Conservation (phyloP, 2,113 vertebrate genomes). For the Petromus typicus region DNA sequence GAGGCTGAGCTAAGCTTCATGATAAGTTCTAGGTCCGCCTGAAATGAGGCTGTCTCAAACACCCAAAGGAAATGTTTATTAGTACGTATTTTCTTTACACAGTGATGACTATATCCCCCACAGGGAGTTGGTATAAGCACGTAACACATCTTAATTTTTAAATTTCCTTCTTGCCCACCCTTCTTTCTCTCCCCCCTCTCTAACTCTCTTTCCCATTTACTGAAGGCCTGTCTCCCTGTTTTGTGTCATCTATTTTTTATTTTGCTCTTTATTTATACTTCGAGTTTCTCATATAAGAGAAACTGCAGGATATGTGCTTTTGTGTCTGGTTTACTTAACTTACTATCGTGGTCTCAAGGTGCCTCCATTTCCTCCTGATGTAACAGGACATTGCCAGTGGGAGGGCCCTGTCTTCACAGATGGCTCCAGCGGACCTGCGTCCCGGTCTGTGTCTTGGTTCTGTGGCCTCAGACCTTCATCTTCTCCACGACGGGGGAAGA, state of each 20-base stretch:
- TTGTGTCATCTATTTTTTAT: background rate
- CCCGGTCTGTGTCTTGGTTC: background rate
- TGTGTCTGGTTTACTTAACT: background rate
- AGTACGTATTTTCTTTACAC: background rate
- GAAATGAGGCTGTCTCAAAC: too few relatives aligned
- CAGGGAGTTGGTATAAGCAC: background rate
- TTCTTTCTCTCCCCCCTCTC: background rate
- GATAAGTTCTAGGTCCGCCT: too few relatives aligned
- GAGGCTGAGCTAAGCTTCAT: too few relatives aligned
- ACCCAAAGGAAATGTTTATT: too few relatives aligned
- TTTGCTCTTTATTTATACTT: background rate
- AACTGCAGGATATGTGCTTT: background rate
- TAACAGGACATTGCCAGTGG: background rate
- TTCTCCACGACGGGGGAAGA: background rate
- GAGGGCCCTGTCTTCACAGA: background rate
- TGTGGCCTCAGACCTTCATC: background rate
- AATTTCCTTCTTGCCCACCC: background rate
- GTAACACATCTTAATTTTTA: background rate
- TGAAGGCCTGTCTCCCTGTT: background rate
- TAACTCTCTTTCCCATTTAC: background rate
- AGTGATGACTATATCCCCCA: background rate
- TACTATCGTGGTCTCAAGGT: background rate
- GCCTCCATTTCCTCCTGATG: background rate
- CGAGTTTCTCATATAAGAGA: background rate
- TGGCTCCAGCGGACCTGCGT: accelerated